These are phyloP conservation scores for Atta cephalotes DNA, from an alignment of 1,140 invertebrate species.

Conservation along the genomic window DNA sequence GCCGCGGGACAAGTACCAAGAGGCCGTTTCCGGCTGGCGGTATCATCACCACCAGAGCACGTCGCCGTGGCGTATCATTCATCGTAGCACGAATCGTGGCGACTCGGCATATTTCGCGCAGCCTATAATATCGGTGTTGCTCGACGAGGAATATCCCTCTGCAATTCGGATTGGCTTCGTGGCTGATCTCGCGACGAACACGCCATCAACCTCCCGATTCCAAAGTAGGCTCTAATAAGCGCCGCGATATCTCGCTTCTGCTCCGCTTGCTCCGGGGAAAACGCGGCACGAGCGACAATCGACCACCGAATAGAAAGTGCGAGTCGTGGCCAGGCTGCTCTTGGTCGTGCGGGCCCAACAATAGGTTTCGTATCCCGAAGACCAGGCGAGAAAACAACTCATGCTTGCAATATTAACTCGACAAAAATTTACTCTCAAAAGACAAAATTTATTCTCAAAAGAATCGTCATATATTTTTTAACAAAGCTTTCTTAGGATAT, in stretches of 20 bases:
- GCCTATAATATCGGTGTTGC: conserved; percentile 72
- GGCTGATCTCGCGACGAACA: conserved; percentile 58
- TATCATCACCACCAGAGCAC: conserved; percentile 54
- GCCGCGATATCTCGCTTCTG: conserved; percentile 57
- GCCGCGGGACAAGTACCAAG: conserved; percentile 42
- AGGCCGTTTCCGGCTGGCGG: conserved; percentile 44
- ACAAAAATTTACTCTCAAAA: conserved; percentile 14
- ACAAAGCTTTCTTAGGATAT: background rate
- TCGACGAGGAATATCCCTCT: conserved; percentile 28
- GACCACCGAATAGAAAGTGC: conserved; percentile 66
- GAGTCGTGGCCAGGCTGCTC: conserved; percentile 50
- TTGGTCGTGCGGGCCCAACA: conserved; percentile 54
- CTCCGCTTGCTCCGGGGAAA: conserved; percentile 56
- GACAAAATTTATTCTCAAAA: conserved; percentile 1
- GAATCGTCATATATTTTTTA: background rate
- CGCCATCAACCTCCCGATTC: conserved; percentile 50
- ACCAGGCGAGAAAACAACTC: conserved; percentile 51
- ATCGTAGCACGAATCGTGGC: conserved; percentile 62
- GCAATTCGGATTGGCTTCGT: conserved; percentile 61
- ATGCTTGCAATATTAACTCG: background rate
- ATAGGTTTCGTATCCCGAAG: conserved; percentile 42
- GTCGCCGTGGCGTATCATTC: conserved; percentile 56
- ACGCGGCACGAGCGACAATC: conserved; percentile 59
- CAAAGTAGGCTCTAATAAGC: conserved; percentile 51
- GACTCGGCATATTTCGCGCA: conserved; percentile 49